Evolutionary conservation across 2,797 vertebrate genomes (phyloP), one percentile per base, ranked within the genome.

Genomic region (Gymnopithys bicolor): DNA sequence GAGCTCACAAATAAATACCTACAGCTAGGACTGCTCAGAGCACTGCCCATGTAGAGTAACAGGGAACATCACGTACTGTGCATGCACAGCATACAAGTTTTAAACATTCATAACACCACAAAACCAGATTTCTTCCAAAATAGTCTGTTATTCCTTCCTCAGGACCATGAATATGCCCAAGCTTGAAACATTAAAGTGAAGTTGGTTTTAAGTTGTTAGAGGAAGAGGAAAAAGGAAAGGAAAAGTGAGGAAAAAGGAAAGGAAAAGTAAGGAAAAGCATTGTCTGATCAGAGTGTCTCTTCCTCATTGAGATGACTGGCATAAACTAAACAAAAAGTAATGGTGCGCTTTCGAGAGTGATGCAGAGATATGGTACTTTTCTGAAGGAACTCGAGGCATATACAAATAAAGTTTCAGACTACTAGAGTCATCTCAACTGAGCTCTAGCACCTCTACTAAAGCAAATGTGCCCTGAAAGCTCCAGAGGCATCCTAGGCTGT

Each of bases 51-150:
- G 10, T 45, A 89, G 96, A 96, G 94, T 91, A 96, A 93, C 93
- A 93, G 87, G 94, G 95, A 97, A 97, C 96, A 92, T 84, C 96
- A 77, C 18, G 95, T 81, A 95, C 94, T 23, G 13, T 92, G 93
- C 96, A 96, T 27, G 45, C 96, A 94, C 92, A 95, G 95, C 91
- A 96, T 7, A 8, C 92, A 84, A 73, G 91, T 96, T 95, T 96
- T 90, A 97, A 97, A 97, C 32, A 82, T 94, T 97, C 1, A 8
- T 88, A 97, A 94, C 93, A 92, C 66, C 96, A 95, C 91, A 92
- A 97, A 96, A 93, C 49, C 94, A 96, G 94, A 97, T 97, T 97
- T 98, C 93, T 95, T 97, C 86, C 96, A 96, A 88, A 84, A 82
- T 97, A 97, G 96, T 82, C 96, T 87, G 70, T 84, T 94, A 94